Conservation (phyloP, 2,888 invertebrate genomes). For the Drosophila putrida region DNA sequence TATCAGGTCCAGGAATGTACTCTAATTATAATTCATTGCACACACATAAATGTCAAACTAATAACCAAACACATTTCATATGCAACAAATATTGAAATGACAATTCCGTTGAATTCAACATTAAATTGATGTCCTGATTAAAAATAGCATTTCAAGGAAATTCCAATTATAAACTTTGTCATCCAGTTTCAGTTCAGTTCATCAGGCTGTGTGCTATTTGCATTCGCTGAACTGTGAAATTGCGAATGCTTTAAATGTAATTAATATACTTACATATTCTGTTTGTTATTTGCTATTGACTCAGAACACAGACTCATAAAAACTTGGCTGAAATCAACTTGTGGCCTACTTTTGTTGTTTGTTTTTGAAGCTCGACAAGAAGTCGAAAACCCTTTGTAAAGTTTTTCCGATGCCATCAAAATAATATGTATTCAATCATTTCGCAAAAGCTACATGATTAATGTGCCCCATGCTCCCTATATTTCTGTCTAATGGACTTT, state of each 20-base stretch:
- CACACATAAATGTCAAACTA: conserved; percentile 5
- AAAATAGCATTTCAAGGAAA: conserved; percentile 15
- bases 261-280: conserved; percentile 38
- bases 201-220: conserved; percentile 24
- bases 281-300: conserved; percentile 42
- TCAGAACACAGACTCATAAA: background rate
- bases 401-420: conserved; percentile 16
- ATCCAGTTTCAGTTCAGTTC: conserved; percentile 24
- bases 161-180: conserved; percentile 22
- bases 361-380: background rate
- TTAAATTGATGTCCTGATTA: conserved; percentile 16
- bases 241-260: conserved; percentile 21
- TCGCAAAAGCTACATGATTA: conserved; percentile 70
- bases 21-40: conserved; percentile 5
- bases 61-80: conserved; percentile 1
- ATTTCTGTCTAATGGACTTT: conserved; percentile 45
- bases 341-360: conserved; percentile 18
- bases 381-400: conserved; percentile 17
- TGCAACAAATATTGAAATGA: conserved; percentile 1
- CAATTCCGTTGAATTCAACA: background rate
- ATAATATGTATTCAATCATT: conserved; percentile 71
- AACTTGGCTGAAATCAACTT: conserved; percentile 5
- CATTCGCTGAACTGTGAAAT: conserved; percentile 41
- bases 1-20: background rate
- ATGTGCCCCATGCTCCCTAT: conserved; percentile 34